Evolutionary conservation across 2,888 invertebrate species (phyloP).

Genomic region (Panorpa germanica): DNA sequence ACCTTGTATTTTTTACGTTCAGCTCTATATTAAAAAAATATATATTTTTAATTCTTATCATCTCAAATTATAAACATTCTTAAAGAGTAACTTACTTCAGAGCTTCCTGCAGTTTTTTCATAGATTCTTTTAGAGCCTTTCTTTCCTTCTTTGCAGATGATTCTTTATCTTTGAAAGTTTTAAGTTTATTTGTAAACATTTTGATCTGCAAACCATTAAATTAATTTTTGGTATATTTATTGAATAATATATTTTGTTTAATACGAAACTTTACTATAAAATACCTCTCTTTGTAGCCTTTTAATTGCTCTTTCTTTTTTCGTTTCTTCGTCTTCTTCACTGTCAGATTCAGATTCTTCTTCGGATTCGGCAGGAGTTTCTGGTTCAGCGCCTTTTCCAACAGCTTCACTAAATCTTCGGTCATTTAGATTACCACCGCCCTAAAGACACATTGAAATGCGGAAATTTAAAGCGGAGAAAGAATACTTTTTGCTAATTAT

Average conservation of each 20-base stretch:
- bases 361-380: slow-evolving; percentile 40
- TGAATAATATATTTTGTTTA: slow-evolving; percentile 20
- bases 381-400: slow-evolving; percentile 34
- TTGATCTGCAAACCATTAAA: no score
- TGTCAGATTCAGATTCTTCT: slow-evolving; percentile 39
- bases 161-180: slow-evolving; percentile 40
- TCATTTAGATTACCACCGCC: no score
- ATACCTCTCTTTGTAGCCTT: slow-evolving; percentile 30
- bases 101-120: slow-evolving; percentile 61
- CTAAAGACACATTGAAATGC: no score
- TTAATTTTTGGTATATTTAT: slow-evolving; percentile 3
- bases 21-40: slow-evolving; percentile 25
- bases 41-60: slow-evolving; percentile 5
- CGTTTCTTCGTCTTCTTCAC: slow-evolving; percentile 44
- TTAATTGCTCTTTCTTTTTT: slow-evolving; percentile 48
- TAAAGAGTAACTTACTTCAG: slow-evolving; percentile 32
- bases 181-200: slow-evolving; percentile 25
- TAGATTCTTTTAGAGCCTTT: slow-evolving; percentile 53
- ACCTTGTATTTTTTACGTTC: slow-evolving; percentile 69
- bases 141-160: slow-evolving; percentile 60
- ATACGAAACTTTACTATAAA: slow-evolving; percentile 24
- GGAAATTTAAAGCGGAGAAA: no score
- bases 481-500: no score
- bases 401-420: slow-evolving; percentile 16
- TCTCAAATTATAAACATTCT: slow-evolving; percentile 7